These are phyloP conservation scores for Teleogryllus occipitalis DNA, from an alignment of 1,140 invertebrate genomes.

Conservation along the genomic window DNA sequence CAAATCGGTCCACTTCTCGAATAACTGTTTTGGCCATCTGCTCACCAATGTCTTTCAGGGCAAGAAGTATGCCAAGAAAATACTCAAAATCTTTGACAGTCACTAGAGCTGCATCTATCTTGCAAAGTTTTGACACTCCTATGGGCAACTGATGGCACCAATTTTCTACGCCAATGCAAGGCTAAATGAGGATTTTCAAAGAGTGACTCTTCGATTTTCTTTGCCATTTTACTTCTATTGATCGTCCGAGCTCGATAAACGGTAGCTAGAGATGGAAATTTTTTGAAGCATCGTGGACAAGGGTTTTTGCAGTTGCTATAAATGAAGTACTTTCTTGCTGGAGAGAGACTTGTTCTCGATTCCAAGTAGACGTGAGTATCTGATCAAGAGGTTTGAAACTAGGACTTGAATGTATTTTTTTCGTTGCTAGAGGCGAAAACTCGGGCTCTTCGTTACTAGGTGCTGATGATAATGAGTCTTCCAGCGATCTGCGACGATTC, in stretches of 20 bases:
- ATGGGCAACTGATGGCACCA: constrained; percentile 19
- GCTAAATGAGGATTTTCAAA: constrained; percentile 17
- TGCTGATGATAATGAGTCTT: too few relatives aligned
- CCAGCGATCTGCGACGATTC: too few relatives aligned
- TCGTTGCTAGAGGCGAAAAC: too few relatives aligned
- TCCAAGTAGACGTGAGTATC: constrained; percentile 18
- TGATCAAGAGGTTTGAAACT: neutral
- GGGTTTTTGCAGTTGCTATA: constrained; percentile 17
- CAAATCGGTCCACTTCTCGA: constrained; percentile 20
- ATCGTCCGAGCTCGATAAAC: too few relatives aligned
- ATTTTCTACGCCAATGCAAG: constrained; percentile 20
- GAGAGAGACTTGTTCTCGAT: constrained; percentile 16
- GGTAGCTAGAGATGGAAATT: too few relatives aligned
- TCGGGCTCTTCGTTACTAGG: too few relatives aligned
- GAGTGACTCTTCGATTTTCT: constrained; percentile 20
- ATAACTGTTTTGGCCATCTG: constrained; percentile 20
- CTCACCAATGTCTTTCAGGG: constrained; percentile 20
- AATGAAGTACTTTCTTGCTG: constrained; percentile 15
- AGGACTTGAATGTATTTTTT: too few relatives aligned
- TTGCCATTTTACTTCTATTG: constrained; percentile 21
- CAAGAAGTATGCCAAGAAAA: constrained; percentile 15
- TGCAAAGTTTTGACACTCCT: constrained; percentile 20
- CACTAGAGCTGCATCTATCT: constrained; percentile 11
- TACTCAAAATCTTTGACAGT: constrained; percentile 11
- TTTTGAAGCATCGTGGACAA: too few relatives aligned